Evolutionary conservation across 2,113 vertebrate genomes (phyloP), one percentile per base, ranked within the genome.

Genomic region (Morone chrysops): DNA sequence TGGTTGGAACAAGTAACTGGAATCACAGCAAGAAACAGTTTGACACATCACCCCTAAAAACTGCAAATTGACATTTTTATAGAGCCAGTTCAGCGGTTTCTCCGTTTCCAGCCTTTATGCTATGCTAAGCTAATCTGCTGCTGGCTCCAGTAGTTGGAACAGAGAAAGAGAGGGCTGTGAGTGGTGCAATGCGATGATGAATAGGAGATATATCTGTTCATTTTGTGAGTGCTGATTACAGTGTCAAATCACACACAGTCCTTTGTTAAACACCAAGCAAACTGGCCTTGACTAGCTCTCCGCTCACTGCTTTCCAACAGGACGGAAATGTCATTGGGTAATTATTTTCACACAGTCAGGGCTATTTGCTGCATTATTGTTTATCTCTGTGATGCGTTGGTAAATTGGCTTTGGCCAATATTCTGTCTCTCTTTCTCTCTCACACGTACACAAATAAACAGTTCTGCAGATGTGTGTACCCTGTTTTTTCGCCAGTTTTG

Each of bases 151-250:
- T 25, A 56, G 70, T 47, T 7, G 6, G 41, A 70, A 59, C 60
- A 71, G 22, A 78, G 45, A 75, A 61, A 72, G 41, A 31, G 31
- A 31, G 45, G 38, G 41, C 76, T 47, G 16, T 25, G 75, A 81
- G 60, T 13, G 69, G 85, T 73, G 80, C 70, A 43, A 40, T 17
- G 51, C 14, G 4, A 6, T 56, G 88, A 90, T 82, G 83, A 92
- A 72, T 60, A 60, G 76, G 36, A 82, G 83, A 89, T 76, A 48
- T 70, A 82, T 80, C 54, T 5, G 6, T 69, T 85, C 75, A 70
- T 80, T 86, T 92, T 85, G 80, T 89, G 73, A 77, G 68, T 22
- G 0, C 74, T 90, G 90, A 91, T 92, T 89, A 80, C 82, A 66
- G 78, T 71, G 83, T 90, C 85, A 88, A 81, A 87, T 82, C 83